These are phyloP conservation scores for Pteromalus puparum DNA, from an alignment of 1,140 invertebrate species.

Conservation along the genomic window DNA sequence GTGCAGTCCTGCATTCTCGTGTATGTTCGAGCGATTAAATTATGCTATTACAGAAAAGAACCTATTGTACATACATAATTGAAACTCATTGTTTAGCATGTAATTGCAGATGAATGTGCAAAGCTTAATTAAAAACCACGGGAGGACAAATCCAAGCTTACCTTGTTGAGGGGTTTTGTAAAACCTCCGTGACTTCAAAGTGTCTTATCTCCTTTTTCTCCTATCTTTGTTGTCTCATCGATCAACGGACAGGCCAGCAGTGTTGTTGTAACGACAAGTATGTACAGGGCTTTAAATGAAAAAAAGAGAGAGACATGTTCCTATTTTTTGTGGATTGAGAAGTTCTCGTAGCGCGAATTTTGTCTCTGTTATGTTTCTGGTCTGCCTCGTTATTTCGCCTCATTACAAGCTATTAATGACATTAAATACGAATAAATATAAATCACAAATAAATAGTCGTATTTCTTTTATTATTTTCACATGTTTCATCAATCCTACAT, in stretches of 20 bases:
- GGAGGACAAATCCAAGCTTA: conserved; percentile 59
- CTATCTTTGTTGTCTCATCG: conserved; percentile 65
- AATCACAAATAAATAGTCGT: conserved; percentile 61
- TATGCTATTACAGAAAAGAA: conserved; percentile 55
- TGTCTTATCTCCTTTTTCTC: conserved; percentile 68
- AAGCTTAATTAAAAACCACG: conserved; percentile 69
- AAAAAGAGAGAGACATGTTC: conserved; percentile 49
- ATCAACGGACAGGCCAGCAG: conserved; percentile 64
- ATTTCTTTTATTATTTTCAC: conserved; percentile 57
- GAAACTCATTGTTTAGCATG: conserved; percentile 64
- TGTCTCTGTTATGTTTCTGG: conserved; percentile 61
- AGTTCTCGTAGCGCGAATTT: conserved; percentile 52
- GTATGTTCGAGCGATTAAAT: conserved; percentile 48
- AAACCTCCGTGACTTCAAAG: conserved; percentile 67
- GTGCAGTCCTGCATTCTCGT: conserved; percentile 38
- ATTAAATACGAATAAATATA: conserved; percentile 68
- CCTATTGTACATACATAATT: conserved; percentile 68
- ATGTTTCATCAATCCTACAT: conserved; percentile 39
- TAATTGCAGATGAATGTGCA: conserved; percentile 66
- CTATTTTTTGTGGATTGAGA: conserved; percentile 50
- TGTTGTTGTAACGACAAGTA: conserved; percentile 49
- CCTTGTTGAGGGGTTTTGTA: conserved; percentile 36
- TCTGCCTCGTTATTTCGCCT: conserved; percentile 66
- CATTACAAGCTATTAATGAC: conserved; percentile 67
- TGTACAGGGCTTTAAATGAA: conserved; percentile 44